Evolutionary conservation across 1,140 invertebrate species (phyloP).

Genomic region (Musca domestica): DNA sequence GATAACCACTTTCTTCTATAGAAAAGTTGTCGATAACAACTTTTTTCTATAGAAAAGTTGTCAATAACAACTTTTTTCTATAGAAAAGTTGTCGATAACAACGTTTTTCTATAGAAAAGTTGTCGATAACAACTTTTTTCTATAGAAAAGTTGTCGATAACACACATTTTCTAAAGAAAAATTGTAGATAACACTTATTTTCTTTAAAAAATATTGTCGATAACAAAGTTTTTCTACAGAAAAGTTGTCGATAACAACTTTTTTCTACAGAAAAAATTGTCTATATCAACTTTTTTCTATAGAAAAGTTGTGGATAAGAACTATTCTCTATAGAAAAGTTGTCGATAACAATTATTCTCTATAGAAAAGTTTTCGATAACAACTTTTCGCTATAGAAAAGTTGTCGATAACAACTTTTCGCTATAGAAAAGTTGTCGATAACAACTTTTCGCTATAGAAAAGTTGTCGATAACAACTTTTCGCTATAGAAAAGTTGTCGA

Average conservation of each 20-base stretch:
- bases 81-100: neutral
- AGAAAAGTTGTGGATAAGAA: neutral
- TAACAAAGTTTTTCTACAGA: neutral
- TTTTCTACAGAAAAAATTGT: neutral
- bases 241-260: neutral
- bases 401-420: too few relatives aligned
- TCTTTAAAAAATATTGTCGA: neutral
- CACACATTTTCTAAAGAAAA: neutral
- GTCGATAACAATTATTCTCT: neutral
- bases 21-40: neutral
- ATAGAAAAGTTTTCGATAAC: neutral
- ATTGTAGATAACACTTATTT: neutral
- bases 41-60: neutral
- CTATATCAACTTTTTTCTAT: neutral
- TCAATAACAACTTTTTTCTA: neutral
- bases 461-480: neutral
- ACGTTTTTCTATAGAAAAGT: neutral
- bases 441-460: neutral
- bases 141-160: too few relatives aligned
- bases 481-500: neutral
- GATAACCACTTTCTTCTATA: neutral
- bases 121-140: neutral
- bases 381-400: neutral
- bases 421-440: neutral
- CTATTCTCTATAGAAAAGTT: neutral